Evolutionary conservation across 2,797 vertebrate species (phyloP).

Genomic region (Allenopithecus nigroviridis): DNA sequence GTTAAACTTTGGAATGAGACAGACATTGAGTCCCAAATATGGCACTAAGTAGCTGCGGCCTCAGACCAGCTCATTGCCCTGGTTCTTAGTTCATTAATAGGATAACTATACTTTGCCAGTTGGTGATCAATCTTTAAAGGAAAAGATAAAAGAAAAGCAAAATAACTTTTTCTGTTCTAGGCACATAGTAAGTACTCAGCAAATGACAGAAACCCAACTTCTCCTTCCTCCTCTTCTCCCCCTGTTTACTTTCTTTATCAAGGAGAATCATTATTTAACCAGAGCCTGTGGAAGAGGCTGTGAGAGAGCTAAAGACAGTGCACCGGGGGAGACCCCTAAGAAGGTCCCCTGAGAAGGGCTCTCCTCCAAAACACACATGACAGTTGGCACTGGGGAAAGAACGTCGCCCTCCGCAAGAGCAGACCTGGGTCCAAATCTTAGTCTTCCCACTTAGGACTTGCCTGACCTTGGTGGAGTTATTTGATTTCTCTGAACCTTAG

Average conservation of each 20-base stretch:
- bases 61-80: neutral
- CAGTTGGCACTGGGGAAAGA: neutral
- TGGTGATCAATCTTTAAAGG: neutral
- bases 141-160: neutral
- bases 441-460: neutral
- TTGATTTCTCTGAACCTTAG: neutral
- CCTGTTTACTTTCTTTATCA: neutral
- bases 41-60: neutral
- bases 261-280: neutral
- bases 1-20: neutral
- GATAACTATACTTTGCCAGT: neutral
- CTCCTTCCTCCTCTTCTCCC: neutral
- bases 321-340: neutral
- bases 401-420: fast-evolving
- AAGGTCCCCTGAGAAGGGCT: neutral
- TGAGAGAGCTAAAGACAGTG: neutral
- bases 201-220: neutral
- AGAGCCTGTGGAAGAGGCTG: neutral
- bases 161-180: neutral
- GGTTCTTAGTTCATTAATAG: neutral
- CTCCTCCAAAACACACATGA: neutral
- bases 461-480: neutral
- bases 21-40: neutral
- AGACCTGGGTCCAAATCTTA: neutral
- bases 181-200: neutral